Base-by-base conservation (phyloP, 2,888 invertebrate species). In the Abrostola triplasia region DNA sequence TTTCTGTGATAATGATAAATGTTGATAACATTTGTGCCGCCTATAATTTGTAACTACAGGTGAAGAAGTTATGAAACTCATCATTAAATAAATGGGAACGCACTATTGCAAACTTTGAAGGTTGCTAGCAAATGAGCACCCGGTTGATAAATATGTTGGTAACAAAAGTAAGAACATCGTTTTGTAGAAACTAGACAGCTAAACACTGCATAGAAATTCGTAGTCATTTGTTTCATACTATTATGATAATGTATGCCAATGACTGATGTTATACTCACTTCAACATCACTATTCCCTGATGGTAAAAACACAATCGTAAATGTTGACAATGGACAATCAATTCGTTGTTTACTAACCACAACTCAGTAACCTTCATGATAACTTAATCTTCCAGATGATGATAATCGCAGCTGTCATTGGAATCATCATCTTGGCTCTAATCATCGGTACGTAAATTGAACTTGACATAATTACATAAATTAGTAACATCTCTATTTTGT, bases 381-480 rank as follows among this genome's bases (percentile, higher is more conserved):
- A 41, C 5, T 63, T 44, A 53, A 48, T 9, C 72, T 95, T 94
- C 11, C 92, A 96, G 96, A 98, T 98, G 98, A 98, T 98, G 98
- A 98, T 98, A 84, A 97, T 98, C 81, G 97, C 98, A 92, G 98
- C 98, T 75, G 96, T 98, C 57, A 97, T 98, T 91, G 97, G 97
- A 73, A 96, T 97, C 84, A 96, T 97, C 84, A 96, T 98, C 89
- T 93, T 98, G 90, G 97, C 97, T 86, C 97, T 98, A 88, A 98
- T 98, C 90, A 97, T 98, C 90, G 97, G 98, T 98, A 95, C 97
- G 97, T 90, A 62, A 57, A 44, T 7, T 40, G 6, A 48, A 36
- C 13, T 53, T 11, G 44, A 49, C 2, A 5, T 51, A 53, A 42
- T 13, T 53, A 36, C 57, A 65, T 52, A 75, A 66, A 61, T 47